Evolutionary conservation across 2,113 vertebrate species (phyloP).

Genomic region (Donacobius atricapilla): DNA sequence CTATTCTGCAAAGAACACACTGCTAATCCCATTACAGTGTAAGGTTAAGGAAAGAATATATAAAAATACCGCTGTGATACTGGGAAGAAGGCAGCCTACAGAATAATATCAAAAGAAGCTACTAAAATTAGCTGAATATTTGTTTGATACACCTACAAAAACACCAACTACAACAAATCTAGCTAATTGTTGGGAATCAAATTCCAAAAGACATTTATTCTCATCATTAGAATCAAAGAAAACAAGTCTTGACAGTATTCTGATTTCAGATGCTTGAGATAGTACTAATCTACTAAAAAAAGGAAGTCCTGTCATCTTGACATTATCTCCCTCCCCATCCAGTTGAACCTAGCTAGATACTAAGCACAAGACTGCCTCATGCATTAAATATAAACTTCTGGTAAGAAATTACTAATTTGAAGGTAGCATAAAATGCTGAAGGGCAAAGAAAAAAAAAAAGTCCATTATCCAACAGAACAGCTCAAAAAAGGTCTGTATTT

Average conservation of each 20-base stretch:
- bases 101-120: background rate
- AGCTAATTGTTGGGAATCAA: background rate
- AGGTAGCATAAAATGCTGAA: background rate
- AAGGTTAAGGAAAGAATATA: background rate
- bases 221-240: background rate
- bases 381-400: slow-evolving; percentile 14
- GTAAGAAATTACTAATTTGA: slow-evolving; percentile 22
- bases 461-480: background rate
- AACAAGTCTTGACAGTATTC: background rate
- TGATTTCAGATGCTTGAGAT: background rate
- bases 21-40: background rate
- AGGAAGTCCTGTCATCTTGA: background rate
- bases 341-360: background rate
- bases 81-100: background rate
- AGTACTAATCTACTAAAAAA: background rate
- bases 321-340: background rate
- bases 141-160: background rate
- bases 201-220: background rate
- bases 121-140: background rate
- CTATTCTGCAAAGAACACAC: background rate
- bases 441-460: background rate
- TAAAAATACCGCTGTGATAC: background rate
- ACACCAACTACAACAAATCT: background rate
- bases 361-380: background rate
- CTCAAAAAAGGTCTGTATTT: background rate